Evolutionary conservation across 1,140 invertebrate species (phyloP), one percentile per base, ranked within the genome.

Genomic region (Sycophaga agraensis): DNA sequence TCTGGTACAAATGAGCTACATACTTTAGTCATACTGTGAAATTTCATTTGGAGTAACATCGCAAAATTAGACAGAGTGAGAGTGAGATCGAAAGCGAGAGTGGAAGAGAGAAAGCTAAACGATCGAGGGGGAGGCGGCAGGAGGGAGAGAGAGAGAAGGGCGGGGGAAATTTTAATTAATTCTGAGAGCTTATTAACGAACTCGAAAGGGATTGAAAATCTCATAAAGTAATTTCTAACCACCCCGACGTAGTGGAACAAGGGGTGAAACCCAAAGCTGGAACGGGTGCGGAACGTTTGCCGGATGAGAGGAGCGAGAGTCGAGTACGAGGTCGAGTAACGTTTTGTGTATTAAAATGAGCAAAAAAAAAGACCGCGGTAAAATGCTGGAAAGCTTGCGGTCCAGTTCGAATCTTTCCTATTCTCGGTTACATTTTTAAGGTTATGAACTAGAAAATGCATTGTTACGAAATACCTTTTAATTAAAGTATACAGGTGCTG

Each of bases 121-220:
- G 9, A 26, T 9, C 9, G 56, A n/a, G 46, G 4, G 37, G 1
- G 26, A 35, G 50, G 16, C 0, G 16, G 53, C n/a, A 7, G n/a
- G 5, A 22, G 6, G n/a, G 22, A 17, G 26, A 40, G 22, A 34
- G 31, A 28, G 4, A 43, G 16, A 19, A 14, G 28, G 24, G 26
- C 19, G 16, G 9, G n/a, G 50, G 56, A 65, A 69, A 69, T 70
- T 70, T 70, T 70, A 70, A 70, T 70, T 70, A 70, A 69, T 70
- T 66, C 69, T 57, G 66, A 69, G 68, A 69, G 69, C 67, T 70
- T 70, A 69, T 70, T 70, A 70, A 64, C 62, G 19, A 59, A 53
- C 62, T 64, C 62, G 51, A 64, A 64, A 64, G 62, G 62, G 62
- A 64, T 64, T 64, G 62, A 64, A 64, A 64, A 64, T 64, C 62